phyloP scores from a whole-genome alignment of 2,113 vertebrate species.

The Gulo gulo region DNA sequence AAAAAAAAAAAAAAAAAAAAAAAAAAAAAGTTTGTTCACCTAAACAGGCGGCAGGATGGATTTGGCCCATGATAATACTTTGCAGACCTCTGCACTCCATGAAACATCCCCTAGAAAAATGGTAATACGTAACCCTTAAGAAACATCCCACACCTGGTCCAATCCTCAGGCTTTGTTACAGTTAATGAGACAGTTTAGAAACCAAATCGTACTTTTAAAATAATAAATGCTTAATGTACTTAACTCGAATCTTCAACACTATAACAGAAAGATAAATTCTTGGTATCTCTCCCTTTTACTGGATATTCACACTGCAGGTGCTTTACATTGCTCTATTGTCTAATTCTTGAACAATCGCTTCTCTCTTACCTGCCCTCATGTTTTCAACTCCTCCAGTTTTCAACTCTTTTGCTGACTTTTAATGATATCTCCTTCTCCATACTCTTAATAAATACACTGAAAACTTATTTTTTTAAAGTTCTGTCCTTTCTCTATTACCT shows the following conservation, averaged over 20 bases:
- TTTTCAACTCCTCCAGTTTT: neutral
- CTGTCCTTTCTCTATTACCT: neutral
- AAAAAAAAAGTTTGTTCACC: neutral
- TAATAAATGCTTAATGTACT: neutral
- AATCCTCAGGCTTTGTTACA: neutral
- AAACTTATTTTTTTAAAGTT: neutral
- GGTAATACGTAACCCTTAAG: neutral
- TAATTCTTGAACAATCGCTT: neutral
- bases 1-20: neutral
- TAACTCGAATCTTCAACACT: neutral
- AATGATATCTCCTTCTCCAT: neutral
- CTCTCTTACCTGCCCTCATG: neutral
- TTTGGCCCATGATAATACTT: rapidly evolving
- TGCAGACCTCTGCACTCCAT: neutral
- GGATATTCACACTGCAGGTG: neutral
- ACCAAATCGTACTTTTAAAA: neutral
- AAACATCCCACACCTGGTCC: neutral
- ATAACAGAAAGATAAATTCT: neutral
- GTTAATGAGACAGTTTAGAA: neutral
- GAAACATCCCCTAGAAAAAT: neutral
- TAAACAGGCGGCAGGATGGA: neutral
- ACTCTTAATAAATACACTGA: neutral
- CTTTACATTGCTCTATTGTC: neutral
- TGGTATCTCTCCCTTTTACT: neutral
- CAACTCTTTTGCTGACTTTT: neutral